Evolutionary conservation across 2,888 invertebrate genomes (phyloP).

Genomic region (Eutolmus rufibarbis): DNA sequence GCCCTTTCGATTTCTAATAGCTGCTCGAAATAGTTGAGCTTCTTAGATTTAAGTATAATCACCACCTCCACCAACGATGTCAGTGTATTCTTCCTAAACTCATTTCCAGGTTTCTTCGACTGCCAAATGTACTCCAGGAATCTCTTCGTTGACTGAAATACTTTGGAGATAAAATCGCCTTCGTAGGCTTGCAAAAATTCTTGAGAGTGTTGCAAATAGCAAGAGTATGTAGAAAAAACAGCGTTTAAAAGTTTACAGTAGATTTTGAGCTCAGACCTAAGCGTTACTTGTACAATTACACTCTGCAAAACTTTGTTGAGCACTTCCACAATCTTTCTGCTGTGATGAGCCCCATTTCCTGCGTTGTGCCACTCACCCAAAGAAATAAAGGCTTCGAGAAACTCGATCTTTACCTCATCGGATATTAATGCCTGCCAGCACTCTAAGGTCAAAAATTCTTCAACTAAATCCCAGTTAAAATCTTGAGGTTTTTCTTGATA

Average conservation of each 20-base stretch:
- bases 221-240: background rate
- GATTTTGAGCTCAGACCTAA: conserved; percentile 52
- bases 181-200: conserved; percentile 50
- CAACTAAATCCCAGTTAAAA: conserved; percentile 48
- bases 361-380: conserved; percentile 33
- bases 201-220: background rate
- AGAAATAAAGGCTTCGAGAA: conserved; percentile 51
- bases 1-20: conserved; percentile 53
- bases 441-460: conserved; percentile 52
- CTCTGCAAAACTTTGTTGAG: conserved; percentile 46
- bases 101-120: conserved; percentile 43
- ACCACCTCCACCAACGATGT: conserved; percentile 53
- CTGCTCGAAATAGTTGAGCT: conserved; percentile 54
- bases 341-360: background rate
- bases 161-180: conserved; percentile 52
- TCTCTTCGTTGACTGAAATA: background rate
- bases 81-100: conserved; percentile 50
- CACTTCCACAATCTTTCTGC: background rate
- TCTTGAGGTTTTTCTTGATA: conserved; percentile 27
- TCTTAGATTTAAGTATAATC: conserved; percentile 50
- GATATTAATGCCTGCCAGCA: conserved; percentile 50
- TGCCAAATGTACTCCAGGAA: conserved; percentile 51
- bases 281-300: conserved; percentile 56
- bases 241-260: conserved; percentile 51
- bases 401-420: conserved; percentile 50